These are phyloP conservation scores for Atta colombica DNA, from an alignment of 1,140 invertebrate species.

Conservation along the genomic window DNA sequence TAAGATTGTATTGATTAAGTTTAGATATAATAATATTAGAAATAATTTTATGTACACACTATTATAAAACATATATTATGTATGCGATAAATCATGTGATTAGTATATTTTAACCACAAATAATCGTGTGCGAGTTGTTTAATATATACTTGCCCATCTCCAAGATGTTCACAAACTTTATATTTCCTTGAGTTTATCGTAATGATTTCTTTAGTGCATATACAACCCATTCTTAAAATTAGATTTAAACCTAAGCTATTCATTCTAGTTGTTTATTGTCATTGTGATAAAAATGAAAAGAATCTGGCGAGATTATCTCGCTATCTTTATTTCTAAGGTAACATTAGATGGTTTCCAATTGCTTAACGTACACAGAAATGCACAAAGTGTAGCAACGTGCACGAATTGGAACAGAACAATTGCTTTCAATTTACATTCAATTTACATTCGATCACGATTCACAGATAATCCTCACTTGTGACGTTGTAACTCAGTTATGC, in stretches of 20 bases:
- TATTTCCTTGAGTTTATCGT: conserved; percentile 91
- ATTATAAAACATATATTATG: background rate
- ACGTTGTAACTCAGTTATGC: too few species aligned
- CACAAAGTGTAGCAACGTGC: too few species aligned
- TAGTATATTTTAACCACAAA: background rate
- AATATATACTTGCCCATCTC: conserved; percentile 90
- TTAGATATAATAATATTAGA: background rate
- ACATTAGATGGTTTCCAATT: too few species aligned
- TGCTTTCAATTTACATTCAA: too few species aligned
- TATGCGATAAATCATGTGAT: background rate
- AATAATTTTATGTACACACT: background rate
- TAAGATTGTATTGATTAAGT: background rate
- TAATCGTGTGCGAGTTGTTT: background rate
- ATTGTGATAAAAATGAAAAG: conserved; percentile 26
- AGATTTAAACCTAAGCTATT: conserved; percentile 90
- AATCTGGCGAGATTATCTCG: too few species aligned
- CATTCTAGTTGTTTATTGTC: conserved; percentile 84
- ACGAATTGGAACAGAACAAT: too few species aligned
- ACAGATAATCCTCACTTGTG: too few species aligned
- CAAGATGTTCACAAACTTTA: conserved; percentile 90
- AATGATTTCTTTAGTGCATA: conserved; percentile 92
- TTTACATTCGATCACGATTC: too few species aligned
- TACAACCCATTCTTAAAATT: conserved; percentile 92
- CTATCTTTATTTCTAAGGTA: too few species aligned
- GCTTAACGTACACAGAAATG: too few species aligned